Percentiles rank a stretch among this genome's conserved stretches.
These are phyloP conservation scores for Arnoldichthys spilopterus DNA, from an alignment of 2,797 vertebrate species.

Conservation along the genomic window DNA sequence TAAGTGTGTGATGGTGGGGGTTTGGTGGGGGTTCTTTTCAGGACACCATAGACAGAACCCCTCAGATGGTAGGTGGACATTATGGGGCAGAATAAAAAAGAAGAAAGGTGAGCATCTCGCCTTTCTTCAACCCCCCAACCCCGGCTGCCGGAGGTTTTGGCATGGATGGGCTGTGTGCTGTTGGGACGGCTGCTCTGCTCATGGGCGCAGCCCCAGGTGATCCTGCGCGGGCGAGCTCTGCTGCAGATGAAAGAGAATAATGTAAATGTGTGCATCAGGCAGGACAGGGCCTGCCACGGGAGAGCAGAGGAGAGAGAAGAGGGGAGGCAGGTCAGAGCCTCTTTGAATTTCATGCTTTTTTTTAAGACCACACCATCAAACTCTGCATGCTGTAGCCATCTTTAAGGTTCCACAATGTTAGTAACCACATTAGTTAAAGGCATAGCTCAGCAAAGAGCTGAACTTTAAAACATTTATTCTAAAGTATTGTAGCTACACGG, in stretches of 20 bases:
- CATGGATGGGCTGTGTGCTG: conserved; percentile 37
- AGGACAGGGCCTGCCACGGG: conserved; percentile 35
- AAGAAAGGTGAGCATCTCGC: conserved; percentile 39
- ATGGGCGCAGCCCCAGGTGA: conserved; percentile 68
- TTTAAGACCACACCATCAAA: background rate
- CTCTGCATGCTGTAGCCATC: background rate
- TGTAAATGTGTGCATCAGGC: conserved; percentile 51
- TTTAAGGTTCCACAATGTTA: background rate
- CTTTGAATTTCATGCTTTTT: conserved; percentile 38
- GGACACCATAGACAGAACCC: conserved; percentile 14
- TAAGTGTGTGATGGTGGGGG: conserved; percentile 20
- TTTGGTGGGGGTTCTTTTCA: background rate
- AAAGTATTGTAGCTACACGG: background rate
- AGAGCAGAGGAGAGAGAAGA: conserved; percentile 37
- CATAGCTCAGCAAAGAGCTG: background rate
- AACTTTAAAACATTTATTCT: no score
- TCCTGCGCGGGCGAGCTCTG: conserved; percentile 58
- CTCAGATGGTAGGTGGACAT: conserved; percentile 54
- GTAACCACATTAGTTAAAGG: background rate
- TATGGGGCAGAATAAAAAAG: conserved; percentile 34
- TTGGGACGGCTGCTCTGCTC: conserved; percentile 47
- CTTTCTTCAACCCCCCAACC: background rate
- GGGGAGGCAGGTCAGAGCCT: conserved; percentile 38
- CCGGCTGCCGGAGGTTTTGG: conserved; percentile 32
- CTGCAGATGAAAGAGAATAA: conserved; percentile 75